A percentile compares a stretch with the other conserved stretches of the same genome.
Evolutionary conservation across 2,888 invertebrate species (phyloP).

Genomic region (Leptopilina myrica): DNA sequence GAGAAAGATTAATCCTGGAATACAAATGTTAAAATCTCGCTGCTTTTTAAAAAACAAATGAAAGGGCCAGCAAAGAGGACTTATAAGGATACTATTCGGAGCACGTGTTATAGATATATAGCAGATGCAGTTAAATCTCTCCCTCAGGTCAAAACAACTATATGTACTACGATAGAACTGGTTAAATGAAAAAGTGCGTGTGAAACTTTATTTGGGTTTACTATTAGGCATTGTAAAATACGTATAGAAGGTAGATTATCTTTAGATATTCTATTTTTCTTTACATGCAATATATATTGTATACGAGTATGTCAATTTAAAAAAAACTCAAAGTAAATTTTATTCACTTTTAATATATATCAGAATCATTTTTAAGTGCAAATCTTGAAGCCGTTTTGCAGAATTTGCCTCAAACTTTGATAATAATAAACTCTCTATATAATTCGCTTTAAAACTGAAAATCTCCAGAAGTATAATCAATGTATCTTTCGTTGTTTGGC

Average conservation of each 20-base stretch:
- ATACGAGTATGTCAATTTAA: no score
- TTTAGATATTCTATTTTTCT: no score
- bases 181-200: conserved; percentile 58
- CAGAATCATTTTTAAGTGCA: no score
- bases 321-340: no score
- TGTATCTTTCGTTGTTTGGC: conserved; percentile 58
- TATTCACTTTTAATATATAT: no score
- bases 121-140: conserved; percentile 54
- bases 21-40: conserved; percentile 52
- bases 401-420: background rate
- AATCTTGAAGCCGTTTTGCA: no score
- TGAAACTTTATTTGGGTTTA: conserved; percentile 26
- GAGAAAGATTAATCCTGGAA: no score
- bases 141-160: conserved; percentile 32
- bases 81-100: conserved; percentile 49
- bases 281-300: no score
- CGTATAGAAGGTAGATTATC: no score
- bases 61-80: conserved; percentile 50
- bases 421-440: conserved; percentile 7
- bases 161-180: background rate
- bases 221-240: background rate
- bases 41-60: conserved; percentile 57
- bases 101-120: conserved; percentile 51
- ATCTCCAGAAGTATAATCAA: conserved; percentile 58
- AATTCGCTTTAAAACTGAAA: conserved; percentile 52